A percentile compares a stretch with the other conserved stretches of the same genome.
These are phyloP conservation scores for Sinelater perroti DNA, from an alignment of 2,888 invertebrate genomes.

Conservation along the genomic window DNA sequence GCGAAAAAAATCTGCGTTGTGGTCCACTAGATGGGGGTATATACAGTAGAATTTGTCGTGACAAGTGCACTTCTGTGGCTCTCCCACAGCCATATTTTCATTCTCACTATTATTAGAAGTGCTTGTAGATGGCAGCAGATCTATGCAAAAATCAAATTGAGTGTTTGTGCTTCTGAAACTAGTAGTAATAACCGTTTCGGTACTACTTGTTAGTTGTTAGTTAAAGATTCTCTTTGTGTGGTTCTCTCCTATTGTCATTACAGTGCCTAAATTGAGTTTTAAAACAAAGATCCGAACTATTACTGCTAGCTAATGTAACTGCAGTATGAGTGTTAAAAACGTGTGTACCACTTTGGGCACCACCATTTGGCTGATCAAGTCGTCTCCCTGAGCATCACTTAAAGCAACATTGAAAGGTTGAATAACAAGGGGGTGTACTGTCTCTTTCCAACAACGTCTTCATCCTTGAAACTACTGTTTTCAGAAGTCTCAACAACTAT, in stretches of 20 bases:
- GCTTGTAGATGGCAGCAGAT: not conserved
- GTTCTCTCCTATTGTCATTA: too few species aligned
- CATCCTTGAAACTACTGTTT: constrained; percentile 52
- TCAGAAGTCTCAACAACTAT: constrained; percentile 49
- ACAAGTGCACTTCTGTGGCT: not conserved
- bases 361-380: too few species aligned
- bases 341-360: too few species aligned
- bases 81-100: not conserved
- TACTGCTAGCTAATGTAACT: too few species aligned
- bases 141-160: not conserved
- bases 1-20: constrained; percentile 51
- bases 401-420: too few species aligned
- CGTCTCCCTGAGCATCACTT: too few species aligned
- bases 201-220: not conserved
- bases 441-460: constrained; percentile 29
- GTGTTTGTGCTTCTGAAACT: not conserved
- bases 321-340: too few species aligned
- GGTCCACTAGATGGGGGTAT: constrained; percentile 45
- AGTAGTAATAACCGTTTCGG: not conserved
- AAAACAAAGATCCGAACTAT: too few species aligned
- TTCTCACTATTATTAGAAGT: not conserved
- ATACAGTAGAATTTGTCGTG: constrained; percentile 47
- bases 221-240: constrained; percentile 4
- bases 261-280: too few species aligned
- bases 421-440: constrained; percentile 1